A percentile compares a stretch with the other conserved stretches of the same genome.
Evolutionary conservation across 1,140 invertebrate genomes (phyloP).

Genomic region (Spodoptera frugiperda): DNA sequence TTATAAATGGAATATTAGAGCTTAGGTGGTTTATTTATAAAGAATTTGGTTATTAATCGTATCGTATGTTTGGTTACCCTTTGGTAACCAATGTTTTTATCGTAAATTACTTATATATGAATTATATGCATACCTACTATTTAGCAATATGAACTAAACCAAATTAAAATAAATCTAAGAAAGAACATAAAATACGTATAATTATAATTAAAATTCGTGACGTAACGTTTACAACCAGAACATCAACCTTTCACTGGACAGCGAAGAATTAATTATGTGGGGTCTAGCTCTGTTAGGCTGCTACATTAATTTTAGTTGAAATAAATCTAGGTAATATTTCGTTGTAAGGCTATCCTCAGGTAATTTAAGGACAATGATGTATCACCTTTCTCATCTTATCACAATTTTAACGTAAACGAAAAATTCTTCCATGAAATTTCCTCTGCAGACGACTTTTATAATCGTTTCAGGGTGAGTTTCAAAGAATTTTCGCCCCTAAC

Average conservation of each 20-base stretch:
- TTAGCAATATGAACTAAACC: too few species aligned
- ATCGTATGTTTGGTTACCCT: too few species aligned
- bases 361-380: conserved; percentile 38
- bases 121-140: too few species aligned
- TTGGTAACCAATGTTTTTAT: too few species aligned
- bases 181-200: too few species aligned
- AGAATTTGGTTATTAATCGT: not conserved
- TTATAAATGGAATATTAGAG: not conserved
- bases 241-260: not conserved
- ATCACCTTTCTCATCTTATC: conserved; percentile 28
- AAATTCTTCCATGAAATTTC: conserved; percentile 21
- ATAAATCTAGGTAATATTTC: conserved; percentile 45
- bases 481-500: not conserved
- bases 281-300: not conserved
- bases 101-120: too few species aligned
- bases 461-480: not conserved
- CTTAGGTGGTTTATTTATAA: not conserved
- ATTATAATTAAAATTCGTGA: not conserved
- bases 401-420: conserved; percentile 44
- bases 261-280: conserved; percentile 3
- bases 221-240: not conserved
- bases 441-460: conserved; percentile 18
- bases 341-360: conserved; percentile 21
- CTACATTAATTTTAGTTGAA: conserved; percentile 36
- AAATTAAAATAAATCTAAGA: too few species aligned